A percentile compares a stretch with the other conserved stretches of the same genome.
Evolutionary conservation across 2,797 vertebrate species (phyloP).

Genomic region (Clarias laeviceps): DNA sequence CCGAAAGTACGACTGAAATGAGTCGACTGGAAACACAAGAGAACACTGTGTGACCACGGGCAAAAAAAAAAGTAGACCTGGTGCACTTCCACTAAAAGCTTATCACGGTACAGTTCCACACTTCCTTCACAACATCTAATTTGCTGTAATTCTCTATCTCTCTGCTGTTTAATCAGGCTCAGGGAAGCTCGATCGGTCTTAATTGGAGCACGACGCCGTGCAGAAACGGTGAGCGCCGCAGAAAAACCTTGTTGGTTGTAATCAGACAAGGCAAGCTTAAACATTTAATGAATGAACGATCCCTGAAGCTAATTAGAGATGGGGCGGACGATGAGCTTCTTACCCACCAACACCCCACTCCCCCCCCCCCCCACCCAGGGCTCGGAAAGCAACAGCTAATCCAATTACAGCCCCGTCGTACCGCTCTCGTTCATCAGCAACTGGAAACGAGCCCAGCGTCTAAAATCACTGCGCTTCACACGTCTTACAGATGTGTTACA

Average conservation of each 20-base stretch:
- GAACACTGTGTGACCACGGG: not conserved
- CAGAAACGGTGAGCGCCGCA: conserved; percentile 49
- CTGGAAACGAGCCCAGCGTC: conserved; percentile 41
- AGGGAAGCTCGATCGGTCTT: conserved; percentile 45
- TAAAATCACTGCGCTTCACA: conserved; percentile 14
- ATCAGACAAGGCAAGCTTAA: conserved; percentile 61
- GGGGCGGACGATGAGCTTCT: conserved; percentile 28
- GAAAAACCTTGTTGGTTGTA: conserved; percentile 48
- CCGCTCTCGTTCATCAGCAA: conserved; percentile 40
- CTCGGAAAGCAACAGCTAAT: conserved; percentile 59
- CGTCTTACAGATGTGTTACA: not conserved
- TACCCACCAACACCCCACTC: not conserved
- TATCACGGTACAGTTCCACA: not conserved
- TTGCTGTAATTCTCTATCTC: not conserved
- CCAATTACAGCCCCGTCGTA: conserved; percentile 52
- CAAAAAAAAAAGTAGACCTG: not conserved
- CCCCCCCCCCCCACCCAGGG: conserved; percentile 24
- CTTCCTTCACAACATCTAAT: conserved; percentile 16
- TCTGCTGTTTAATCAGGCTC: conserved; percentile 26
- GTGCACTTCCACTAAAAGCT: not conserved
- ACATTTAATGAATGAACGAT: conserved; percentile 64
- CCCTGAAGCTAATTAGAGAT: conserved; percentile 49
- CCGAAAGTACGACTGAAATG: not conserved
- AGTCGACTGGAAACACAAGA: not conserved
- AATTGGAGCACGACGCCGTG: conserved; percentile 48